Evolutionary conservation across 1,140 invertebrate species (phyloP).

Genomic region (Penaeus indicus): DNA sequence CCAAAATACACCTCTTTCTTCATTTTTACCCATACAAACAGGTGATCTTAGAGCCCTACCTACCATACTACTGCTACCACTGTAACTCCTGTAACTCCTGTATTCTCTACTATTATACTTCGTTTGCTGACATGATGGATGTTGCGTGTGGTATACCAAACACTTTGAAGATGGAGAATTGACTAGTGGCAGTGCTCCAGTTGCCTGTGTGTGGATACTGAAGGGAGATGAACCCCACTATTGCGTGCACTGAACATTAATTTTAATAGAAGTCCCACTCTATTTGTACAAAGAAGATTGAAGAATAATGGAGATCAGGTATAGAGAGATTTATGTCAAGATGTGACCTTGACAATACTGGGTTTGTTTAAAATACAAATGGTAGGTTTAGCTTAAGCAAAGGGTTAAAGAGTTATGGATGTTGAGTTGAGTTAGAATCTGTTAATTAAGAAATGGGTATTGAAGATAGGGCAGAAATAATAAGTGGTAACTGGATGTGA

Average conservation of each 20-base stretch:
- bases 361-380: no score
- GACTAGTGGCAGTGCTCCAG: conserved; percentile 23
- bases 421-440: no score
- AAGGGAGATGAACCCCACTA: conserved; percentile 1
- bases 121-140: conserved; percentile 56
- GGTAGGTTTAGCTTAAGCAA: no score
- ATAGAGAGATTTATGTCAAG: no score
- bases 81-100: conserved; percentile 45
- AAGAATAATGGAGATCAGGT: no score
- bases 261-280: neutral
- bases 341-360: no score
- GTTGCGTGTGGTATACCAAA: conserved; percentile 58
- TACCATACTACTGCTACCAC: conserved; percentile 33
- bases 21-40: conserved; percentile 94
- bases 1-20: conserved; percentile 96
- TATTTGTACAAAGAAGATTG: no score
- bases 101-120: conserved; percentile 50
- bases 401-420: no score
- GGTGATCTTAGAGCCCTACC: conserved; percentile 74
- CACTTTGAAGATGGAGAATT: conserved; percentile 18
- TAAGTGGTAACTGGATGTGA: no score
- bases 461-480: no score
- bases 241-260: neutral
- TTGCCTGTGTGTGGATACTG: conserved; percentile 42
- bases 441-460: no score